Evolutionary conservation across 1,140 invertebrate genomes (phyloP).

Genomic region (Glomeris maerens): DNA sequence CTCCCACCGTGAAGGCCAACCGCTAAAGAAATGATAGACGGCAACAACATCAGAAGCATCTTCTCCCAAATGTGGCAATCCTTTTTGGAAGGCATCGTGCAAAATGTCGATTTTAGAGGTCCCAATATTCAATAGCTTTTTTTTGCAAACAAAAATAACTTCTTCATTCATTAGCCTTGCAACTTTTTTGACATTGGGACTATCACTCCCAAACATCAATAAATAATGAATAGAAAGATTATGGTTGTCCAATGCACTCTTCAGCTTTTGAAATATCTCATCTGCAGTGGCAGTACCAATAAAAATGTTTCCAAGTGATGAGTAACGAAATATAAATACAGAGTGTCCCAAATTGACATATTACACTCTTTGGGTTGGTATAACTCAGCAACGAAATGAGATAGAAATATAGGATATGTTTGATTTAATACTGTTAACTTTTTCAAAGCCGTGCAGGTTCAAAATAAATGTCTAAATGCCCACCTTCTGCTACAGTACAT

Average conservation of each 20-base stretch:
- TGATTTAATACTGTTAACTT: too few species aligned
- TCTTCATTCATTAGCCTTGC: conserved; percentile 18
- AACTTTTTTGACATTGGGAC: conserved; percentile 23
- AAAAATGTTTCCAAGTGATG: conserved; percentile 19
- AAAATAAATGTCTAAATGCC: too few species aligned
- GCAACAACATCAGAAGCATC: conserved; percentile 11
- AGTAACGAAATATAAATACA: too few species aligned
- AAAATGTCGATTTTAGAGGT: conserved; percentile 13
- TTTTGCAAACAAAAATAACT: conserved; percentile 12
- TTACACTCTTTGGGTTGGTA: too few species aligned
- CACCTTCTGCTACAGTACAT: too few species aligned
- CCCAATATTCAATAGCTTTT: conserved; percentile 15
- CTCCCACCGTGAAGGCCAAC: conserved; percentile 11
- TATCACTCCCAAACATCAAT: conserved; percentile 21
- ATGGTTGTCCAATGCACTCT: conserved; percentile 13
- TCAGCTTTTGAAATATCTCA: conserved; percentile 11
- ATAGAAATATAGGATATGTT: too few species aligned
- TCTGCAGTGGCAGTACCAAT: conserved; percentile 15
- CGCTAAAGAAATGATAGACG: conserved; percentile 13
- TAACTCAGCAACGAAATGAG: too few species aligned
- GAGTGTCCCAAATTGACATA: too few species aligned
- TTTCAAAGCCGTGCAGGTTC: too few species aligned
- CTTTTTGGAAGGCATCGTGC: conserved; percentile 16
- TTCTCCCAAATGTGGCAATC: conserved; percentile 1
- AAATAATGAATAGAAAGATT: conserved; percentile 9